Evolutionary conservation across 1,140 invertebrate species (phyloP), one percentile per base, ranked within the genome.

Genomic region (Drosophila bocqueti): DNA sequence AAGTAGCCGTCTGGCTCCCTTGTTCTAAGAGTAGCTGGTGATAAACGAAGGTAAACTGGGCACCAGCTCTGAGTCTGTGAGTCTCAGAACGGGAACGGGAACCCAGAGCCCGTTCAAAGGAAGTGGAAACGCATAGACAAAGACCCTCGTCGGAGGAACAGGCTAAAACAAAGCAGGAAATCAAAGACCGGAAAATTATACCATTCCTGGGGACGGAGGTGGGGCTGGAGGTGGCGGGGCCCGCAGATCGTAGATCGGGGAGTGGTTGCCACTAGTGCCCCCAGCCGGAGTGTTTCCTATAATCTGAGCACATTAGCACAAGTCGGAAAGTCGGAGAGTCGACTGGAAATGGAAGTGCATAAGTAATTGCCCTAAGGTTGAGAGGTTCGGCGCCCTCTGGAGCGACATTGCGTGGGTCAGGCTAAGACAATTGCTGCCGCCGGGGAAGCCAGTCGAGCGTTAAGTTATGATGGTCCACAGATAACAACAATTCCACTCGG

Each of bases 131-230:
- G 74, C 80, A 85, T 68, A 68, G 72, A 76, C 77, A 63, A 69
- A 86, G 83, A 82, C 83, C 76, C 81, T 61, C 65, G 47, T 61
- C 60, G 59, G 55, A 29, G 63, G 81, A 65, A 59, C 77, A 68
- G 77, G 73, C 84, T 87, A 65, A 81, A 73, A 87, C 84, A 87
- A 90, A 87, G 85, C 85, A 87, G 84, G 85, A 87, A 87, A 87
- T 62, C 84, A 87, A 76, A 87, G 77, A 87, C 81, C 82, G 84
- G 84, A 87, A 87, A 87, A 87, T 87, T 90, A 87, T 62, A 83
- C 80, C 64, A 62, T 60, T 63, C 46, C 63, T 54, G 36, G 45
- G 29, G 47, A 52, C 34, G 45, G 36, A 45, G 61, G 42, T 36
- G 49, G 45, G 34, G 50, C 55, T 58, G 38, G 34, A 29, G 43